These are phyloP conservation scores for Epicampocera succincta DNA, from an alignment of 2,888 invertebrate genomes.

Conservation along the genomic window DNA sequence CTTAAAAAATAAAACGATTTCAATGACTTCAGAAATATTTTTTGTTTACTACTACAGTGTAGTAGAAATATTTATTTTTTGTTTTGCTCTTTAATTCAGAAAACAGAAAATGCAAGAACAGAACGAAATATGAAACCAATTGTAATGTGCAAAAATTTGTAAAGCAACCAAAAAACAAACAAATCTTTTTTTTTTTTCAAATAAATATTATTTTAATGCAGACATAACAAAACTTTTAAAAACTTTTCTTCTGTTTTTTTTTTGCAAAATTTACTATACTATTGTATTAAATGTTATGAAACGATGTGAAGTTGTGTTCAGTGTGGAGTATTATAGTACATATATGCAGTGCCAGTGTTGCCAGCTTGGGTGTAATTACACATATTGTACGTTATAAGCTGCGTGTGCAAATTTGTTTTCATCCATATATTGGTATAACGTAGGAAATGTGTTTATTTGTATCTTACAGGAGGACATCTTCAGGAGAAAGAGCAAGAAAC, in stretches of 20 bases:
- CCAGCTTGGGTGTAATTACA: too few relatives aligned
- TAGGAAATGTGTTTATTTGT: too few relatives aligned
- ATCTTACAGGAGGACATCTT: too few relatives aligned
- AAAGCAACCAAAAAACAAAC: constrained; percentile 12
- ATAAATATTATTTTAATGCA: constrained; percentile 52
- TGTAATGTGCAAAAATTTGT: constrained; percentile 38
- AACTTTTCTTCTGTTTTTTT: neutral
- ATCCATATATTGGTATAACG: too few relatives aligned
- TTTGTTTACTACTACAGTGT: neutral
- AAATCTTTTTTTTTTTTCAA: constrained; percentile 5
- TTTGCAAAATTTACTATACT: constrained; percentile 17
- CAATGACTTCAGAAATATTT: too few relatives aligned
- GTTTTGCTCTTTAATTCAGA: neutral
- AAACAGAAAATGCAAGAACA: constrained; percentile 20
- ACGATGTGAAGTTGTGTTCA: constrained; percentile 11
- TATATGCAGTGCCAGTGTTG: constrained; percentile 6
- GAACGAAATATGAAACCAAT: constrained; percentile 55
- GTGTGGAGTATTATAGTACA: neutral
- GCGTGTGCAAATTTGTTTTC: too few relatives aligned
- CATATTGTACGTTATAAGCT: too few relatives aligned
- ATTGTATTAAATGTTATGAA: constrained; percentile 26
- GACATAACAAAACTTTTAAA: constrained; percentile 35
- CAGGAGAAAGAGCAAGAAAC: too few relatives aligned
- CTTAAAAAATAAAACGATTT: too few relatives aligned
- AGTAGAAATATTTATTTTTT: constrained; percentile 28